These are phyloP conservation scores for Macrostomum lignano DNA, from an alignment of 1,140 invertebrate genomes.

Conservation along the genomic window DNA sequence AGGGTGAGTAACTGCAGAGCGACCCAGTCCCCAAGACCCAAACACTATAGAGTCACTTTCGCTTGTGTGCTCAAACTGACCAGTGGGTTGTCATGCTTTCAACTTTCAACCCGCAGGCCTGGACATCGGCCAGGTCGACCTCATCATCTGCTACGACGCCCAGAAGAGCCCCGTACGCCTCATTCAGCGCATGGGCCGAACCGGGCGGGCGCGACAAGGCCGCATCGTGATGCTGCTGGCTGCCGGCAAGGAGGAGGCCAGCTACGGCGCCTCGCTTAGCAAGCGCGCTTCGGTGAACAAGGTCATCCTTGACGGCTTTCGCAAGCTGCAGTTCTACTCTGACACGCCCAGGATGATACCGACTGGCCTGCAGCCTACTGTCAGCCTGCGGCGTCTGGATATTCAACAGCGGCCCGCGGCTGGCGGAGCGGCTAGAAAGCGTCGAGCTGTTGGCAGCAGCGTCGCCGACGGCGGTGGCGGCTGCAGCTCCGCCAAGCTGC, in stretches of 20 bases:
- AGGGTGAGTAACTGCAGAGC: no score
- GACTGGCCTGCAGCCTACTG: constrained; percentile 34
- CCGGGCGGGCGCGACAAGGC: constrained; percentile 46
- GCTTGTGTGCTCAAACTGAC: no score
- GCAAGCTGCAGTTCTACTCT: constrained; percentile 34
- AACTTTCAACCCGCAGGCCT: no score
- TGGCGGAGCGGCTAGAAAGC: no score
- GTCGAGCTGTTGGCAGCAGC: no score
- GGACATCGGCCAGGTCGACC: constrained; percentile 72
- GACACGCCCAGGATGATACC: constrained; percentile 47
- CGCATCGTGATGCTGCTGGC: constrained; percentile 55
- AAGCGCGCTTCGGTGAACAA: constrained; percentile 28
- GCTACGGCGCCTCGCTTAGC: neutral
- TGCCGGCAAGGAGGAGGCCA: constrained; percentile 45
- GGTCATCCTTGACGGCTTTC: constrained; percentile 34
- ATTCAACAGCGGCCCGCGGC: no score
- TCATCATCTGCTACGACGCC: constrained; percentile 71
- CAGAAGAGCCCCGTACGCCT: constrained; percentile 51
- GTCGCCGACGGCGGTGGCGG: no score
- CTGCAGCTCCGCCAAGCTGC: no score
- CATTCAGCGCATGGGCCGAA: constrained; percentile 58
- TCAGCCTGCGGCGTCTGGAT: no score
- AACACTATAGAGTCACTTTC: no score
- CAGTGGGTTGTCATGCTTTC: no score
- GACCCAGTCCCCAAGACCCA: no score